Conservation (phyloP, 1,140 invertebrate genomes). For the Batillaria attramentaria region DNA sequence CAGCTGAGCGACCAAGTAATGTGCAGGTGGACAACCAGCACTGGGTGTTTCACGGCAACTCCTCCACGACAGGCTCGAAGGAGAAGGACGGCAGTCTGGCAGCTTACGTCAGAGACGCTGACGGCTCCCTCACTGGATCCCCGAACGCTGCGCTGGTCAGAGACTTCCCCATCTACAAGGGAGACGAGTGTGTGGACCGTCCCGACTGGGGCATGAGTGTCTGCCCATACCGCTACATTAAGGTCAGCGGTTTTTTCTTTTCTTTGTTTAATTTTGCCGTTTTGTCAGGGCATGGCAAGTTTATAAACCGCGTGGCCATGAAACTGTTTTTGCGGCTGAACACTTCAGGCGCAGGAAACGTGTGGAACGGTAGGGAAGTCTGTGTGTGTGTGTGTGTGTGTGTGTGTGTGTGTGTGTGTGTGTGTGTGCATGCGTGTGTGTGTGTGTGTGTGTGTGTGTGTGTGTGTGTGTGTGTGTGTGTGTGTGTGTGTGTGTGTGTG, state of each 20-base stretch:
- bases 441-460: constrained; percentile 1
- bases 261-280: too few species aligned
- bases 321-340: not conserved
- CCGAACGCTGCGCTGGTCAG: constrained; percentile 21
- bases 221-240: constrained; percentile 36
- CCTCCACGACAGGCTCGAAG: constrained; percentile 12
- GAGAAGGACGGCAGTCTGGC: constrained; percentile 25
- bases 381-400: not conserved
- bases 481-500: not conserved
- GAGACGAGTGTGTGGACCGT: constrained; percentile 15
- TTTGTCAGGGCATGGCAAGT: too few species aligned
- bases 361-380: too few species aligned
- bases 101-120: constrained; percentile 20
- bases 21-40: too few species aligned
- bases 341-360: not conserved
- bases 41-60: constrained; percentile 28
- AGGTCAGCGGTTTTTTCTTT: constrained; percentile 22
- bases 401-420: constrained; percentile 5
- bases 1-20: too few species aligned
- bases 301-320: too few species aligned
- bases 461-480: not conserved
- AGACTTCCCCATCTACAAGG: constrained; percentile 23
- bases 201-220: constrained; percentile 25
- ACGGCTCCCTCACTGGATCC: constrained; percentile 33
- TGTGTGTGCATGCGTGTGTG: not conserved